Evolutionary conservation across 2,888 invertebrate species (phyloP).

Genomic region (Bellardia pandia): DNA sequence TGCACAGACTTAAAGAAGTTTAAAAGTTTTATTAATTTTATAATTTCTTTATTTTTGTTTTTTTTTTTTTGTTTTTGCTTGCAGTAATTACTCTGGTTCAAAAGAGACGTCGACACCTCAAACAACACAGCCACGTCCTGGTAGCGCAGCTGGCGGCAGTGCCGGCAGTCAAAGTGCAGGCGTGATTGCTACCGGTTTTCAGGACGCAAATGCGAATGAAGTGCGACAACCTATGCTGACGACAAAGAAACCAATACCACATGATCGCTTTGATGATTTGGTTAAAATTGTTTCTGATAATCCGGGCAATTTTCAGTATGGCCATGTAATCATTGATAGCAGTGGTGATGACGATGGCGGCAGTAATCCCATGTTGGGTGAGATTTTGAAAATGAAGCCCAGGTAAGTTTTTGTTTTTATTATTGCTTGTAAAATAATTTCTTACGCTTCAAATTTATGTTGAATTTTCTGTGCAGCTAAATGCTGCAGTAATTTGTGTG

Average conservation of each 20-base stretch:
- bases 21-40: slow-evolving; percentile 23
- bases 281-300: slow-evolving; percentile 77
- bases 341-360: slow-evolving; percentile 83
- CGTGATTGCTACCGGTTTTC: slow-evolving; percentile 74
- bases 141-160: slow-evolving; percentile 74
- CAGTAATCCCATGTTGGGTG: slow-evolving; percentile 89
- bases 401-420: slow-evolving; percentile 81
- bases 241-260: slow-evolving; percentile 80
- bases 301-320: slow-evolving; percentile 76
- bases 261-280: slow-evolving; percentile 82
- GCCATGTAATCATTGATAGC: slow-evolving; percentile 83
- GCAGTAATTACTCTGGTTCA: slow-evolving; percentile 83
- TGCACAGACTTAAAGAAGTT: slow-evolving; percentile 7
- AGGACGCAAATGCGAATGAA: slow-evolving; percentile 76
- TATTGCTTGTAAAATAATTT: neutral
- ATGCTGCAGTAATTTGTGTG: neutral
- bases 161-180: slow-evolving; percentile 79
- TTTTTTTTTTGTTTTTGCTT: slow-evolving; percentile 65
- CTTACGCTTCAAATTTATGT: neutral
- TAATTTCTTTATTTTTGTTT: slow-evolving; percentile 5
- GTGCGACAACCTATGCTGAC: slow-evolving; percentile 75
- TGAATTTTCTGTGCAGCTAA: neutral
- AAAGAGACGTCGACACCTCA: slow-evolving; percentile 83
- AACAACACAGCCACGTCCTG: slow-evolving; percentile 76
- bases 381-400: slow-evolving; percentile 86